Conservation (phyloP, 2,888 invertebrate species). For the Maniola hyperantus region DNA sequence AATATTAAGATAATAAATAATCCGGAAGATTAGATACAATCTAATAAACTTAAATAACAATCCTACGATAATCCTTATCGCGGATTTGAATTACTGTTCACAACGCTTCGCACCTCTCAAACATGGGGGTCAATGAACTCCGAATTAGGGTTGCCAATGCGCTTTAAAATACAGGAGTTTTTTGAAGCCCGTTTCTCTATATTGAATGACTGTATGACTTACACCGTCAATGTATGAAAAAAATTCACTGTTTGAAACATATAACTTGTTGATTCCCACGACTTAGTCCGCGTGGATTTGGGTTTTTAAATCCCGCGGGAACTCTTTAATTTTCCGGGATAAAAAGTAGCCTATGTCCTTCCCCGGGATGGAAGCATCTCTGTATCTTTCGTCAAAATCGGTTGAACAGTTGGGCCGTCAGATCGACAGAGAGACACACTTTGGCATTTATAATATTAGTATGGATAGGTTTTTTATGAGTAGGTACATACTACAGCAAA, state of each 20-base stretch:
- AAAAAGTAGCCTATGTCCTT: too few species aligned
- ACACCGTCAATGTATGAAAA: background rate
- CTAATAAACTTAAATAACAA: slow-evolving; percentile 39
- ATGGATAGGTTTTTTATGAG: too few species aligned
- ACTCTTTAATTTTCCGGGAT: too few species aligned
- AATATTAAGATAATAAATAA: slow-evolving; percentile 1
- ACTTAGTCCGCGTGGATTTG: too few species aligned
- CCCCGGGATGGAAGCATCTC: too few species aligned
- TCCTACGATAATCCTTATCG: slow-evolving; percentile 39
- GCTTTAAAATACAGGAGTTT: background rate
- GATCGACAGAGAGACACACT: too few species aligned
- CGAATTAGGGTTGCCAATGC: slow-evolving; percentile 17
- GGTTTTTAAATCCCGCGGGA: too few species aligned
- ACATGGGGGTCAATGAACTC: slow-evolving; percentile 53
- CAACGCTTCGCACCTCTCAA: slow-evolving; percentile 43
- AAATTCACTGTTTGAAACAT: background rate
- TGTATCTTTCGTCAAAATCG: too few species aligned
- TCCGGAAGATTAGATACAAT: slow-evolving; percentile 27
- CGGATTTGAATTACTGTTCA: slow-evolving; percentile 42
- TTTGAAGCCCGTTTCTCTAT: background rate
- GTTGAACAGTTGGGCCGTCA: too few species aligned
- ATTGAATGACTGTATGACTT: background rate
- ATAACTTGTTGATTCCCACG: too few species aligned
- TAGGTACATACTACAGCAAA: too few species aligned
- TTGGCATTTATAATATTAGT: too few species aligned